phyloP scores from a whole-genome alignment of 2,113 vertebrate species.

The Galeopterus variegatus region DNA sequence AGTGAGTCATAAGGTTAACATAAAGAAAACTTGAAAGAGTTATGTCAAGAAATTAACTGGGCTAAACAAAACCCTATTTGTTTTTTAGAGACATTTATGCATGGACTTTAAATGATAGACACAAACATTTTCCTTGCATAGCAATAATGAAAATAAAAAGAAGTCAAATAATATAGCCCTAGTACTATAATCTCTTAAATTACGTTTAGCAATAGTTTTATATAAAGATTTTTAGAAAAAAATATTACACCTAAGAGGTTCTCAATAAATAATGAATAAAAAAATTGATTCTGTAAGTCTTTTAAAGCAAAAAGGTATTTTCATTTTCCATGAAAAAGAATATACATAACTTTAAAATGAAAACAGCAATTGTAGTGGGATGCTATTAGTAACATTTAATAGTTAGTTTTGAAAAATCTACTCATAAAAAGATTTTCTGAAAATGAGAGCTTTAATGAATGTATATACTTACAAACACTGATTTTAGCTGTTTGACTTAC shows the following conservation, averaged over 20 bases:
- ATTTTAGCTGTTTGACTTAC: constrained; percentile 81
- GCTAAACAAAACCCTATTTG: not conserved
- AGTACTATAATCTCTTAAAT: not conserved
- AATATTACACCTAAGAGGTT: not conserved
- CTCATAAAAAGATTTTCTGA: not conserved
- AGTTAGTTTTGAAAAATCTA: not conserved
- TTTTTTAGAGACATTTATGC: not conserved
- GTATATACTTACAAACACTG: not conserved
- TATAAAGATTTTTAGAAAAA: not conserved
- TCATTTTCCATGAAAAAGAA: constrained; percentile 9
- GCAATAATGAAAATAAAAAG: not conserved
- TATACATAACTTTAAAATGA: not conserved
- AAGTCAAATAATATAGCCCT: not conserved
- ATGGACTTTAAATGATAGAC: not conserved
- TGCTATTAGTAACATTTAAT: not conserved
- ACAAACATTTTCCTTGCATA: constrained; percentile 30
- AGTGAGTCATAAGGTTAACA: not conserved
- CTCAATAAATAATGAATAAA: not conserved
- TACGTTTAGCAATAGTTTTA: not conserved
- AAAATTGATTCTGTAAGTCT: not conserved
- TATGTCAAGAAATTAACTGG: not conserved
- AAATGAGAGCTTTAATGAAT: not conserved
- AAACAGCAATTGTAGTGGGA: not conserved
- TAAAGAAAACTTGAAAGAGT: not conserved
- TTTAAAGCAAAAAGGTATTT: constrained; percentile 11